Evolutionary conservation across 1,140 invertebrate genomes (phyloP).

Genomic region (Scaptomyza graminum): DNA sequence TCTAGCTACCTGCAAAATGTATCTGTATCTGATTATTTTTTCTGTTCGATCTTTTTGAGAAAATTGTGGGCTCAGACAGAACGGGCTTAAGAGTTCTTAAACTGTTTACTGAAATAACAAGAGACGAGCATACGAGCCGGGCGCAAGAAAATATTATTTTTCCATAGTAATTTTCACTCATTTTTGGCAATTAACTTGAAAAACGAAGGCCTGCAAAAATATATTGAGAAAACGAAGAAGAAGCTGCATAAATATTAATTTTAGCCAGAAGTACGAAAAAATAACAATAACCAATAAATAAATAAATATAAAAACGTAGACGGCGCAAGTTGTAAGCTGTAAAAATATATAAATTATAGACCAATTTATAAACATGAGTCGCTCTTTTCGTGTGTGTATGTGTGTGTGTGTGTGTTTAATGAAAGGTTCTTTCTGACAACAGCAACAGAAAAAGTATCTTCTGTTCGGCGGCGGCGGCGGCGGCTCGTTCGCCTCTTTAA

Average conservation of each 20-base stretch:
- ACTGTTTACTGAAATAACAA: conserved; percentile 69
- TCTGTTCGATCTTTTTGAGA: too few species aligned
- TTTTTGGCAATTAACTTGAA: conserved; percentile 71
- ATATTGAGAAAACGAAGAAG: conserved; percentile 25
- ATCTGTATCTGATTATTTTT: conserved; percentile 3
- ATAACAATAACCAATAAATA: conserved; percentile 18
- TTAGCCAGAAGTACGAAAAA: conserved; percentile 15
- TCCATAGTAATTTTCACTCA: conserved; percentile 48
- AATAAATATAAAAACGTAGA: too few species aligned
- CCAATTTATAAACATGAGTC: conserved; percentile 83
- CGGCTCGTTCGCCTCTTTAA: conserved; percentile 20
- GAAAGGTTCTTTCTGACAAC: conserved; percentile 67
- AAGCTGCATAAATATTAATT: conserved; percentile 8
- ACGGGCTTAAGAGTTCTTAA: conserved; percentile 51
- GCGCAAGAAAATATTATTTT: conserved; percentile 55
- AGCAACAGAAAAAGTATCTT: too few species aligned
- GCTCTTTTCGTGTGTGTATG: conserved; percentile 26
- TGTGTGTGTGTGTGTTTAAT: conserved; percentile 66
- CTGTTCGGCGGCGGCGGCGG: too few species aligned
- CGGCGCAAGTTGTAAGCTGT: conserved; percentile 54
- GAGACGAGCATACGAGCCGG: not conserved
- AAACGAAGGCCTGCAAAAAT: conserved; percentile 57
- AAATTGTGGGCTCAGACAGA: conserved; percentile 52
- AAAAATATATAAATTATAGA: conserved; percentile 81
- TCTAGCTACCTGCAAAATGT: conserved; percentile 26